Evolutionary conservation across 2,113 vertebrate genomes (phyloP), one percentile per base, ranked within the genome.

Genomic region (Myocastor coypus): DNA sequence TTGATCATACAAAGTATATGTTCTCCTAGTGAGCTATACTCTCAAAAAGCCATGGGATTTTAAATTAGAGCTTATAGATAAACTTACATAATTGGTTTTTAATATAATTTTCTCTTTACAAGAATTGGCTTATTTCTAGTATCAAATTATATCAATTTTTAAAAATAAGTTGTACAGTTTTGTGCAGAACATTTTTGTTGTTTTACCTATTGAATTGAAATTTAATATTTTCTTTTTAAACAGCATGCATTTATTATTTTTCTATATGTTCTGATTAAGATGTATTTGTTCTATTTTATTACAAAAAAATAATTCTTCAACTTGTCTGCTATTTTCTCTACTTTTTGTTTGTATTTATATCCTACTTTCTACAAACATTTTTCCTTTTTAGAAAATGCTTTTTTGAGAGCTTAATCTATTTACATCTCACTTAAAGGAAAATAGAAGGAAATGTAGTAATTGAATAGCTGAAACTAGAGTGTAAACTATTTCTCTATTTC

Each of bases 401-500:
- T 46, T 34, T 69, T 92, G 69, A 95, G 80, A 94, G 17, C 20
- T 91, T 66, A 20, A 83, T 66, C 87, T 55, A 83, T 86, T 64
- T 78, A 26, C 64, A 26, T 46, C 32, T 32, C 16, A 26, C 50
- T 42, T 28, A 77, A 94, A 73, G 83, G 30, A 94, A 87, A 50
- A 90, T 87, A 75, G 92, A 94, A 94, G n/a, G 37, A 69, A 95
- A 91, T 28, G 52, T 69, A 92, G 94, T 95, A 95, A 89, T 30
- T 42, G 19, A 95, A 77, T 26, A 30, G 87, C 87, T 75, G 63
- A 11, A 83, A 11, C 52, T 80, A 91, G 14, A 92, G 46, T 32
- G 12, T 30, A 37, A 28, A 42, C 55, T n/a, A 87, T 90, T 94
- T 94, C 42, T 68, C 88, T 61, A 66, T 94, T 90, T 91, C 17